These are phyloP conservation scores for Sebastes hubbsi DNA, from an alignment of 2,797 vertebrate species.

Conservation along the genomic window DNA sequence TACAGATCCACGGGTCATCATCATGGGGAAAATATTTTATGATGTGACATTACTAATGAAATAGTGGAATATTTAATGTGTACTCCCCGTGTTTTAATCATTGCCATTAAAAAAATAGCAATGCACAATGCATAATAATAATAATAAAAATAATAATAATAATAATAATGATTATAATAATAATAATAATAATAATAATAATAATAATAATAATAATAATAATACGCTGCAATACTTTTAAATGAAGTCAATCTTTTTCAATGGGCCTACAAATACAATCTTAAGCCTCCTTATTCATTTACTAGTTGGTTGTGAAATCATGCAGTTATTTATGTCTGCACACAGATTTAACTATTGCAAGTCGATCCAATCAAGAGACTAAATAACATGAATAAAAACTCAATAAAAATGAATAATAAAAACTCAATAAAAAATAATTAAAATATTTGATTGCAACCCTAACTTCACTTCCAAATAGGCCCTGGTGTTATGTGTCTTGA, in stretches of 20 bases:
- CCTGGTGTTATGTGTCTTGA: not conserved
- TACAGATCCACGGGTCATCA: conserved; percentile 12
- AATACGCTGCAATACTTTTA: not conserved
- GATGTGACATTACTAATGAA: not conserved
- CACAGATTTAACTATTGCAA: not conserved
- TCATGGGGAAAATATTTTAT: not conserved
- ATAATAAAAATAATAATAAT: not conserved
- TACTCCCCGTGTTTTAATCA: not conserved
- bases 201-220: not conserved
- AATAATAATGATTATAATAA: conserved; percentile 8
- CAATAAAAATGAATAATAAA: not conserved
- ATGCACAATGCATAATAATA: not conserved
- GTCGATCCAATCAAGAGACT: not conserved
- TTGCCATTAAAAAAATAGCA: not conserved
- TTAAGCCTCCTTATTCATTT: not conserved
- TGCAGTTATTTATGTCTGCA: not conserved
- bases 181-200: conserved; percentile 1
- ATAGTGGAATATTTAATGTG: not conserved
- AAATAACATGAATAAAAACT: not conserved
- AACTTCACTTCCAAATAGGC: not conserved
- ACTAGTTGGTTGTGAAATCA: not conserved
- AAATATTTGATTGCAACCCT: not conserved
- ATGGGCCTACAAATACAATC: not conserved
- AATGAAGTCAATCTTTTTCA: not conserved
- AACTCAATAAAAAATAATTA: not conserved